phyloP scores from a whole-genome alignment of 2,888 invertebrate species.

The Trissoscelio sp. region DNA sequence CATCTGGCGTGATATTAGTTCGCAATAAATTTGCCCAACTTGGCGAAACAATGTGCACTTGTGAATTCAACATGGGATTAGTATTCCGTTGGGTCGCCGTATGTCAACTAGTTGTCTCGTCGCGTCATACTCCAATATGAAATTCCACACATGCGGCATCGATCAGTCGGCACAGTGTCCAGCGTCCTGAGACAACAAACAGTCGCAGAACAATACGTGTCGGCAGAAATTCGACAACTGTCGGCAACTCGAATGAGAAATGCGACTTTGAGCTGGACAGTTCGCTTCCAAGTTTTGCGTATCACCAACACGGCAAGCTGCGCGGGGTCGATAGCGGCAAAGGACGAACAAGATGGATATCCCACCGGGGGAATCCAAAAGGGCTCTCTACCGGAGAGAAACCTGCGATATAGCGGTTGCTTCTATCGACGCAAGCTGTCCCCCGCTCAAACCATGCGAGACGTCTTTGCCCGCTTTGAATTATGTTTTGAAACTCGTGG shows the following conservation, averaged over 20 bases:
- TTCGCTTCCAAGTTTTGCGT: constrained; percentile 37
- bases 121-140: constrained; percentile 2
- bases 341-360: constrained; percentile 48
- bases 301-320: constrained; percentile 21
- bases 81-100: constrained; percentile 1
- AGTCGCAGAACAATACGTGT: background rate
- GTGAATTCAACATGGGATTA: constrained; percentile 2
- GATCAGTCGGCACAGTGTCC: background rate
- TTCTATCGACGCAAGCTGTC: constrained; percentile 45
- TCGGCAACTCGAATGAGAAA: constrained; percentile 1
- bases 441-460: constrained; percentile 29
- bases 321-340: constrained; percentile 47
- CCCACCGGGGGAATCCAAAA: constrained; percentile 36
- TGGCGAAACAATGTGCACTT: background rate
- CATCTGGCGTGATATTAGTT: constrained; percentile 30
- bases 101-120: constrained; percentile 7
- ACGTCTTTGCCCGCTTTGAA: constrained; percentile 34
- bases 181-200: constrained; percentile 4
- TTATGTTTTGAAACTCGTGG: constrained; percentile 16
- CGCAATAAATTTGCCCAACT: constrained; percentile 14
- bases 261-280: constrained; percentile 19
- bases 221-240: constrained; percentile 1
- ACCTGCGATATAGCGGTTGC: constrained; percentile 41
- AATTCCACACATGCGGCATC: constrained; percentile 16
- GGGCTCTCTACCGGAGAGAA: constrained; percentile 29